Percentiles rank a stretch among this genome's conserved stretches.
These are phyloP conservation scores for Odontomachus brunneus DNA, from an alignment of 1,140 invertebrate species.

Conservation along the genomic window DNA sequence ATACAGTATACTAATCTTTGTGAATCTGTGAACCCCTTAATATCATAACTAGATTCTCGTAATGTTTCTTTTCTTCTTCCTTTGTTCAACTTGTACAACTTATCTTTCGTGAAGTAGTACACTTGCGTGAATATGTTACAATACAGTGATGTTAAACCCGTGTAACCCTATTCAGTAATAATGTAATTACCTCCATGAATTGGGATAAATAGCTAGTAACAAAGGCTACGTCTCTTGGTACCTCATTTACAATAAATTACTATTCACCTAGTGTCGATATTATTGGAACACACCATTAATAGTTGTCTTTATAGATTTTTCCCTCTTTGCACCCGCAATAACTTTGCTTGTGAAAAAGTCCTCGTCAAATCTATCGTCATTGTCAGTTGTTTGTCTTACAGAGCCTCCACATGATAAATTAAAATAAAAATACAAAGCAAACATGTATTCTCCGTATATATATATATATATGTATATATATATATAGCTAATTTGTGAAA, in stretches of 20 bases:
- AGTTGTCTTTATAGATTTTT: conserved; percentile 61
- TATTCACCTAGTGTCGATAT: conserved; percentile 73
- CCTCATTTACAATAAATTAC: conserved; percentile 66
- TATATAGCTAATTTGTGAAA: conserved; percentile 75
- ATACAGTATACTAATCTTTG: conserved; percentile 51
- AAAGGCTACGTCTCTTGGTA: conserved; percentile 73
- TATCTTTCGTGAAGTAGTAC: conserved; percentile 56
- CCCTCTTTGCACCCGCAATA: conserved; percentile 54
- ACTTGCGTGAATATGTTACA: conserved; percentile 62
- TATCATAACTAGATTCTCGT: conserved; percentile 50
- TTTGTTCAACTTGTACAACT: conserved; percentile 51
- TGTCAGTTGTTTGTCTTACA: conserved; percentile 66
- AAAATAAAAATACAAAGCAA: conserved; percentile 78
- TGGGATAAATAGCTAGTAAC: conserved; percentile 75
- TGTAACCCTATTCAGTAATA: conserved; percentile 69
- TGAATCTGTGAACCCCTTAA: conserved; percentile 53
- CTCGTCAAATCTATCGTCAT: conserved; percentile 49
- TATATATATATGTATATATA: conserved; percentile 62
- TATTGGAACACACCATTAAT: conserved; percentile 71
- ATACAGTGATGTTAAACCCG: conserved; percentile 68
- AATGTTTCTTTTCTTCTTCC: conserved; percentile 32
- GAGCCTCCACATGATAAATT: conserved; percentile 70
- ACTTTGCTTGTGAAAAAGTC: conserved; percentile 64
- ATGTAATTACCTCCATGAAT: conserved; percentile 69
- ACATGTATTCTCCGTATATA: conserved; percentile 76